These are phyloP conservation scores for Ochropacha duplaris DNA, from an alignment of 2,888 invertebrate species.

Conservation along the genomic window DNA sequence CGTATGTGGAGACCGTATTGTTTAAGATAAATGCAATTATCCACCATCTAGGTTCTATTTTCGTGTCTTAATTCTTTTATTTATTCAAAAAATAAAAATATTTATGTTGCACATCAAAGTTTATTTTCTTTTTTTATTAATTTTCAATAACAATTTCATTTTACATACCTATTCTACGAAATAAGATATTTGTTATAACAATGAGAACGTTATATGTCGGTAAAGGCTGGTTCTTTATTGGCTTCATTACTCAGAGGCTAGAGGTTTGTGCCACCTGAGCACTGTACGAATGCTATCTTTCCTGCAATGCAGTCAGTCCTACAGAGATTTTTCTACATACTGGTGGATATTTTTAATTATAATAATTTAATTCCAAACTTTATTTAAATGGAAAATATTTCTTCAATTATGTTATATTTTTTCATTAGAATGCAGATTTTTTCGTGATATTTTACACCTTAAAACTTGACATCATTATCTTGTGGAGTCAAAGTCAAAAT, in stretches of 20 bases:
- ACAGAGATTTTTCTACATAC: conserved; percentile 2
- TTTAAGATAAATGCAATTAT: conserved; percentile 3
- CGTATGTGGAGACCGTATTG: conserved; percentile 19
- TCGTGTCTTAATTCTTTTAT: background rate
- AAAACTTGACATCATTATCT: background rate
- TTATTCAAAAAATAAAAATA: background rate
- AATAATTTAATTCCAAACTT: no score
- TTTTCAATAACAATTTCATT: background rate
- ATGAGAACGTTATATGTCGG: conserved; percentile 31
- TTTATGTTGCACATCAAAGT: background rate
- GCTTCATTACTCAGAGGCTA: conserved; percentile 47
- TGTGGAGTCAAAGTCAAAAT: background rate
- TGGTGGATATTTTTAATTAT: no score
- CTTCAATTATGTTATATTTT: no score
- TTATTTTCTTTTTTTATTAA: background rate
- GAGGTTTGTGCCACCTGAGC: conserved; percentile 50
- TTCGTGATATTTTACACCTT: no score
- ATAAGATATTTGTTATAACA: conserved; percentile 21
- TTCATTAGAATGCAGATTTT: no score
- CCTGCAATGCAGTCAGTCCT: conserved; percentile 56
- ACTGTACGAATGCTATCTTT: conserved; percentile 40
- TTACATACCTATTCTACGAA: conserved; percentile 10
- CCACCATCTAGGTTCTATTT: background rate
- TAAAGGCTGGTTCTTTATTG: conserved; percentile 43
- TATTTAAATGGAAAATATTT: no score